Evolutionary conservation across 2,888 invertebrate species (phyloP), one percentile per base, ranked within the genome.

Genomic region (Priocnemis perturbator): DNA sequence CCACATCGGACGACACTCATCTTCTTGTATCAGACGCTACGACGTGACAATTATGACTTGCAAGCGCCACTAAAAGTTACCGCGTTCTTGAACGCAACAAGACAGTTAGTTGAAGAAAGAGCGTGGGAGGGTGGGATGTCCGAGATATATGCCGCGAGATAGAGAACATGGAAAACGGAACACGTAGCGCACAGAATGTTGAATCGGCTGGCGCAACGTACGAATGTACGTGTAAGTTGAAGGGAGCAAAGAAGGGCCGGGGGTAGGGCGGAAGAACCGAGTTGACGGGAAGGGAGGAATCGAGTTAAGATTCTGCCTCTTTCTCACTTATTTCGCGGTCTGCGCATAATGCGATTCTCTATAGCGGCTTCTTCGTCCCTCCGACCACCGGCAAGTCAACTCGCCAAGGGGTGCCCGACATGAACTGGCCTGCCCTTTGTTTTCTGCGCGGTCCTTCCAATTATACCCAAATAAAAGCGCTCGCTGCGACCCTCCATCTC

Each of bases 311-410:
- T 73, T 67, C 72, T 67, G 73, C 73, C 78, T 83, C 80, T 81
- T 83, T 85, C 86, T 85, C 83, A 81, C 85, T 86, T 84, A 82
- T 85, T 86, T 81, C 75, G 76, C 73, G 78, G 82, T 71, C 76
- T 70, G 69, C 73, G 71, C 72, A 74, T 81, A 81, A 81, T 81
- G 71, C 78, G 76, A 80, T 84, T 81, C 76, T 73, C 71, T 37
- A 74, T 73, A 76, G 67, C 78, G 64, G 58, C 53, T 63, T 50
- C 50, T 53, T 45, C 59, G 59, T 62, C 48, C 58, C 56, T 21
- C 19, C 4, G 11, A 37, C 30, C 19, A 19, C 19, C 30, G 30
- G 14, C 17, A 57, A 57, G 37, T 37, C 55, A 37, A 67, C 56
- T 53, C 60, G 44, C 26, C 53, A 48, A 62, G 58, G 63, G 50